Conservation (phyloP, 2,888 invertebrate genomes). For the Steinernema scapterisci region DNA sequence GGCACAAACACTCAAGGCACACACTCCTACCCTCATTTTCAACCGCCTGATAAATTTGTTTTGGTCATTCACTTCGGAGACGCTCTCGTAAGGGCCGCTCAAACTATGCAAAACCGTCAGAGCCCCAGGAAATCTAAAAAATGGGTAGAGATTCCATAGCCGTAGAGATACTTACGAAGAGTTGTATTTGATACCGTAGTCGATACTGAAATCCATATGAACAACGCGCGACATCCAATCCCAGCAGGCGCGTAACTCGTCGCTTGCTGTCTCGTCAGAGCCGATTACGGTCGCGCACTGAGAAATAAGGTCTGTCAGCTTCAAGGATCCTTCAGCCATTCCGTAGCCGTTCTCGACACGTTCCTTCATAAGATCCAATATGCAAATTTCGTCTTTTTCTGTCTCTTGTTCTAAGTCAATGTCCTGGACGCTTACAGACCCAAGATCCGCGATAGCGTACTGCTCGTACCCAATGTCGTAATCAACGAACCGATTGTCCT, state of each 20-base stretch:
- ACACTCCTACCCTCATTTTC: neutral
- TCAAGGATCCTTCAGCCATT: slow-evolving; percentile 6
- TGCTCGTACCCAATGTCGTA: neutral
- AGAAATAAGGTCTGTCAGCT: slow-evolving; percentile 15
- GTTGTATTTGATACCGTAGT: neutral
- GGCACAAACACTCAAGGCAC: neutral
- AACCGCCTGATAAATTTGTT: neutral
- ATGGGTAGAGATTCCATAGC: neutral
- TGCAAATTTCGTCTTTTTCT: neutral
- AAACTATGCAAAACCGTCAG: neutral
- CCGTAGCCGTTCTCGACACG: slow-evolving; percentile 7
- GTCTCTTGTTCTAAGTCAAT: neutral
- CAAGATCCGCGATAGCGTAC: neutral
- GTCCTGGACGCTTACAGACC: neutral
- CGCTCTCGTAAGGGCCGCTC: neutral
- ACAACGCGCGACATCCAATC: slow-evolving; percentile 12
- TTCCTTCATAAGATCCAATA: neutral
- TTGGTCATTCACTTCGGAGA: neutral
- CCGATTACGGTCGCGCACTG: slow-evolving; percentile 16
- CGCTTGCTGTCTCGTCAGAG: neutral
- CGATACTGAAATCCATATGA: slow-evolving; percentile 8
- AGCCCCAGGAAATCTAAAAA: slow-evolving; percentile 10
- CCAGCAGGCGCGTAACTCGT: neutral
- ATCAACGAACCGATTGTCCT: neutral
- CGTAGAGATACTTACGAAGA: neutral